These are phyloP conservation scores for Limnephilus lunatus DNA, from an alignment of 2,888 invertebrate species.

Conservation along the genomic window DNA sequence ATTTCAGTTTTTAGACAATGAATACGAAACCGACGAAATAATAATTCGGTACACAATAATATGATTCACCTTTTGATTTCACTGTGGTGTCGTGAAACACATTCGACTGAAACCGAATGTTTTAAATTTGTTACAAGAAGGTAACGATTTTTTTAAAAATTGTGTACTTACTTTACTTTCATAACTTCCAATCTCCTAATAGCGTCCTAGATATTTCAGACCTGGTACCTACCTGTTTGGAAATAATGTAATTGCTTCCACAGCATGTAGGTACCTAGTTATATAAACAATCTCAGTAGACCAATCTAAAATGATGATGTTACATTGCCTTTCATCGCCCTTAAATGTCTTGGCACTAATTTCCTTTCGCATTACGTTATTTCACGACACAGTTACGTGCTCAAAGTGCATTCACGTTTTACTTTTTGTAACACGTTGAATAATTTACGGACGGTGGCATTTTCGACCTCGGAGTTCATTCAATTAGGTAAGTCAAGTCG, in stretches of 20 bases:
- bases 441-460: slow-evolving; percentile 46
- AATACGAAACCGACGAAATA: slow-evolving; percentile 15
- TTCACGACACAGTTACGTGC: slow-evolving; percentile 43
- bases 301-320: not conserved
- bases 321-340: not conserved
- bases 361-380: slow-evolving; percentile 26
- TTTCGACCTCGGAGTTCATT: slow-evolving; percentile 38
- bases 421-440: slow-evolving; percentile 28
- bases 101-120: not conserved
- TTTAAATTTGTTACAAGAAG: not conserved
- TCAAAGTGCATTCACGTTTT: slow-evolving; percentile 30
- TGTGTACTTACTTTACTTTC: not conserved
- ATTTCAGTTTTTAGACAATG: slow-evolving; percentile 22
- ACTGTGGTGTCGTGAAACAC: not conserved
- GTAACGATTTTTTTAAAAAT: not conserved
- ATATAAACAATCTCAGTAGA: not conserved
- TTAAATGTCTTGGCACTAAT: slow-evolving; percentile 8
- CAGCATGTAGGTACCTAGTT: not conserved
- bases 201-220: not conserved
- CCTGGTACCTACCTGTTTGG: not conserved
- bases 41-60: not conserved
- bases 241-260: not conserved
- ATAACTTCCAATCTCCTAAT: not conserved
- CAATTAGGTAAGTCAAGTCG: slow-evolving; percentile 25
- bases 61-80: not conserved